Evolutionary conservation across 1,140 invertebrate species (phyloP), one percentile per base, ranked within the genome.

Genomic region (Pteromalus puparum): DNA sequence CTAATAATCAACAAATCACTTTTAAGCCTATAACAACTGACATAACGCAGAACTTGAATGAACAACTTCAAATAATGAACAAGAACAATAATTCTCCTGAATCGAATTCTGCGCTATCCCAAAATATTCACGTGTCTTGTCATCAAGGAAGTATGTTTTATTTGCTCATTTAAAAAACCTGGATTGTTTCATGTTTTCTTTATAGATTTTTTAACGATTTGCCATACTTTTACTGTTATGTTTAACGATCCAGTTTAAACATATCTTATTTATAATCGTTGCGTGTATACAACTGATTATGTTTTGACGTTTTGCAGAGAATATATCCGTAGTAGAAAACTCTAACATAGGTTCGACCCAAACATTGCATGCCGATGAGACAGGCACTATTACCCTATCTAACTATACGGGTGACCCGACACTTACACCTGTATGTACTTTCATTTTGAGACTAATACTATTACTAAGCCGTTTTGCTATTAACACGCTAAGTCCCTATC

Each of bases 301-400:
- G 68, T 75, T 80, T 68, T 73, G 68, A 76, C 34, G 48, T 81
- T 85, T 87, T 88, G 67, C 86, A 90, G 90, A 89, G 79, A 90
- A 87, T 83, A 70, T 89, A 72, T 77, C 88, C 18, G 73, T 84
- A 30, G 86, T 86, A 74, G 87, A 87, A 21, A 85, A 87, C 18
- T 82, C 84, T 82, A 90, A 88, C 85, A 78, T 90, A 81, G 85
- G 83, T 78, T 81, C 87, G 46, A 86, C 89, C 12, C 90, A 92
- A 78, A 92, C 91, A 48, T 81, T 93, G 70, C 90, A 92, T 53
- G 90, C 91, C 15, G 90, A 92, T 82, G 91, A 92, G 85, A 90
- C 90, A 28, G 91, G 92, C 34, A 92, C 92, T 13, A 90, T 93
- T 34, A 92, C 91, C 26, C 78, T 93, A 70, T 88, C 91, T 73